A percentile compares a stretch with the other conserved stretches of the same genome.
phyloP scores from a whole-genome alignment of 2,888 invertebrate species.

The Glomeris marginata region DNA sequence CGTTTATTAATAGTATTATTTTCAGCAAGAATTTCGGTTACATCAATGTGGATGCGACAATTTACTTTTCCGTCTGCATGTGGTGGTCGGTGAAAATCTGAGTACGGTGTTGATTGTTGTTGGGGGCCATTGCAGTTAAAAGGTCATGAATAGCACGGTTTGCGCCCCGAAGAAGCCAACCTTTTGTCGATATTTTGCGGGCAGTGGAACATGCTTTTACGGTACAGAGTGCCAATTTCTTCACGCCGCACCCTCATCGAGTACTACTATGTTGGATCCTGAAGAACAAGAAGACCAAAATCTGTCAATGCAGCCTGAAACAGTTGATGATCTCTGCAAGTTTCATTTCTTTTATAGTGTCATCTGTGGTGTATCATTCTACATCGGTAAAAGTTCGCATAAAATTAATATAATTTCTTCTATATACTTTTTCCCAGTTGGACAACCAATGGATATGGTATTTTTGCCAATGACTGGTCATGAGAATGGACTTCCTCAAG shows the following conservation, averaged over 20 bases:
- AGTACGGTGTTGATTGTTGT: too few species aligned
- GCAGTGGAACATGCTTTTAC: conserved; percentile 15
- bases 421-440: neutral
- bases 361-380: neutral
- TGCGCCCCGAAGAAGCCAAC: conserved; percentile 14
- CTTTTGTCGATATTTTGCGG: conserved; percentile 15
- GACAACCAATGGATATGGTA: conserved; percentile 9
- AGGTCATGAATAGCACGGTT: conserved; percentile 14
- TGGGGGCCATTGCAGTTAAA: too few species aligned
- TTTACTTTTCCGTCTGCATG: too few species aligned
- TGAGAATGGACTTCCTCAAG: conserved; percentile 48
- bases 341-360: neutral
- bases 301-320: conserved; percentile 1
- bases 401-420: neutral
- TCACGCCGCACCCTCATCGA: conserved; percentile 6
- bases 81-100: too few species aligned
- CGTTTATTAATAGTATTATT: too few species aligned
- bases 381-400: too few species aligned
- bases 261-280: neutral
- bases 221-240: conserved; percentile 15
- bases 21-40: too few species aligned
- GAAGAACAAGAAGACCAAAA: conserved; percentile 1
- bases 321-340: neutral
- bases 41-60: too few species aligned
- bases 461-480: conserved; percentile 11